Evolutionary conservation across 2,113 vertebrate genomes (phyloP).

Genomic region (Notarius lentiginosus): DNA sequence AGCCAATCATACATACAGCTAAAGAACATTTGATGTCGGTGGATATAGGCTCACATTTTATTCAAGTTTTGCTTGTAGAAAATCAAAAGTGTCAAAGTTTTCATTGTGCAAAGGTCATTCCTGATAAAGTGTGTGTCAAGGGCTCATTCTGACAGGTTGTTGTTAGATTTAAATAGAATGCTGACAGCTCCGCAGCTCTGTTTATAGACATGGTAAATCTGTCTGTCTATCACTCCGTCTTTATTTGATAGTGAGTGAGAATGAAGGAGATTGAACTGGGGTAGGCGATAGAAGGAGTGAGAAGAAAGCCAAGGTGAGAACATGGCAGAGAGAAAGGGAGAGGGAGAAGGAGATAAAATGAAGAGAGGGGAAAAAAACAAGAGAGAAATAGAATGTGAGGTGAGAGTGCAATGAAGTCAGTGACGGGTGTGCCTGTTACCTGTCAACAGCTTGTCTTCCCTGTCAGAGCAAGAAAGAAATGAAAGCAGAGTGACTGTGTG

Average conservation of each 20-base stretch:
- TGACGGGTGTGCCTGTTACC: conserved; percentile 55
- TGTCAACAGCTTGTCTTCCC: conserved; percentile 55
- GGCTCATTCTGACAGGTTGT: conserved; percentile 17
- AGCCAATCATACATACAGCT: neutral
- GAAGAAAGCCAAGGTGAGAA: conserved; percentile 2
- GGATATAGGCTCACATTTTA: neutral
- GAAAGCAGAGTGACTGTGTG: conserved; percentile 24
- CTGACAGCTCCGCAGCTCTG: conserved; percentile 37
- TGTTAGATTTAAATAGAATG: conserved; percentile 39
- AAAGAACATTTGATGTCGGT: neutral
- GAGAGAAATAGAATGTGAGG: conserved; percentile 49
- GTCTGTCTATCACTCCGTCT: conserved; percentile 19
- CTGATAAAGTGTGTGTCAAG: conserved; percentile 22
- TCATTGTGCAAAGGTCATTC: conserved; percentile 24
- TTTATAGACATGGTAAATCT: conserved; percentile 37
- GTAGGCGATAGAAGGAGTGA: conserved; percentile 20
- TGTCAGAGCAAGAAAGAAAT: conserved; percentile 48
- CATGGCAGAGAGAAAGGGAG: conserved; percentile 23
- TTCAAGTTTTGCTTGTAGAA: conserved; percentile 14
- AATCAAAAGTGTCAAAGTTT: neutral
- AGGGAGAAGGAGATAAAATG: conserved; percentile 6
- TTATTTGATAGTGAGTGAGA: neutral
- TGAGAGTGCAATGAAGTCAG: conserved; percentile 52
- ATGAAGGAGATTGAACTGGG: neutral
- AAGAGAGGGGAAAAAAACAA: conserved; percentile 26